phyloP scores from a whole-genome alignment of 2,797 vertebrate genomes.

The Fundulus diaphanus region DNA sequence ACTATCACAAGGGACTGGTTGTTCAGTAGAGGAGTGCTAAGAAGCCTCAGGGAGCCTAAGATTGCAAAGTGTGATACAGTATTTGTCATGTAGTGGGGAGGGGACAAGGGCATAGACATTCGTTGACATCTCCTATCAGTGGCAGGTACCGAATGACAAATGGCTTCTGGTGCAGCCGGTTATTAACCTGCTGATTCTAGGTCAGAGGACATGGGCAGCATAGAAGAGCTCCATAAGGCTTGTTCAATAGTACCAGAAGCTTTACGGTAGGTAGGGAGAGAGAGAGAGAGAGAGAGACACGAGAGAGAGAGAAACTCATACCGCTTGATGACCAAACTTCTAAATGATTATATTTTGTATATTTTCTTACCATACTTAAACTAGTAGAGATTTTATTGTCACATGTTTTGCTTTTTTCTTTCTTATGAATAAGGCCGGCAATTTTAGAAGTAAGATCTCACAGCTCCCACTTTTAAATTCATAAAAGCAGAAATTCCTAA shows the following conservation, averaged over 20 bases:
- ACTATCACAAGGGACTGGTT: constrained; percentile 61
- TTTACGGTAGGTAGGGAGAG: constrained; percentile 29
- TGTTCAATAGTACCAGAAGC: constrained; percentile 43
- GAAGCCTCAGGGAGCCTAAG: constrained; percentile 58
- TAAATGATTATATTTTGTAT: neutral
- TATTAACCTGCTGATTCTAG: constrained; percentile 76
- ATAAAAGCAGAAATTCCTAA: neutral
- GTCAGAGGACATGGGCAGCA: constrained; percentile 58
- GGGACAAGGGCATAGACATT: constrained; percentile 73
- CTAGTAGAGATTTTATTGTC: neutral
- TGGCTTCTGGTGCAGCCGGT: constrained; percentile 63
- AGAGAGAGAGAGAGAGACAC: no score
- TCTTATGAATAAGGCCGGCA: neutral
- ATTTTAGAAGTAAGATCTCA: neutral
- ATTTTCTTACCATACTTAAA: neutral
- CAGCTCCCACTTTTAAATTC: neutral
- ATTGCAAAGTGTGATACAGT: constrained; percentile 64
- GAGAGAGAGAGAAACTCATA: neutral
- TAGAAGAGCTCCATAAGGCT: constrained; percentile 58
- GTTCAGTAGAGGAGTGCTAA: constrained; percentile 52
- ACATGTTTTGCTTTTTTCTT: neutral
- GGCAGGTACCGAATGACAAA: constrained; percentile 75
- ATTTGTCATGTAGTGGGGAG: constrained; percentile 61
- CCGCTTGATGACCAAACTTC: neutral
- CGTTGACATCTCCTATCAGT: constrained; percentile 71